A percentile compares a stretch with the other conserved stretches of the same genome.
Conservation (phyloP, 2,888 invertebrate genomes). For the Ommatoiulus sabulosus region DNA sequence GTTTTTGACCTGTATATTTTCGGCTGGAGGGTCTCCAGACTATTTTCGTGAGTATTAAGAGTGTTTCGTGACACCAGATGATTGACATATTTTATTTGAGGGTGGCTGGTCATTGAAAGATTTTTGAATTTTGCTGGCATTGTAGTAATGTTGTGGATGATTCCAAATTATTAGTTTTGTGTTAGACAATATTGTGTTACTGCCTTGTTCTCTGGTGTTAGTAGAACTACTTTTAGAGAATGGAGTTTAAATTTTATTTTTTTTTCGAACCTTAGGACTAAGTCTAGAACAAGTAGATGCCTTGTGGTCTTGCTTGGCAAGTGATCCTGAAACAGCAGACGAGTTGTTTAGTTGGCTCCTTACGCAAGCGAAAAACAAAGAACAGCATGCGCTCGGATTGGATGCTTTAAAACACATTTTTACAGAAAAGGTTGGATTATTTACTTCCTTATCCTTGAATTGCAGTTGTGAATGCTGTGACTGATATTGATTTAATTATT, state of each 20-base stretch:
- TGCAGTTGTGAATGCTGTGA: not conserved
- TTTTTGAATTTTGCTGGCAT: too few relatives aligned
- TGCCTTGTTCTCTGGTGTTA: too few relatives aligned
- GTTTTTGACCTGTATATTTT: constrained; percentile 92
- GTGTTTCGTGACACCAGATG: too few relatives aligned
- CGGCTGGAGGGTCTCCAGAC: constrained; percentile 89
- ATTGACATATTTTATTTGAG: too few relatives aligned
- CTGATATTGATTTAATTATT: not conserved
- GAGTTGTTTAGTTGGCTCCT: constrained; percentile 94
- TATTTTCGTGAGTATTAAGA: constrained; percentile 76
- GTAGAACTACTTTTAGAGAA: too few relatives aligned
- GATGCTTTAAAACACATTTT: constrained; percentile 90
- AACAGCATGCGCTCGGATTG: constrained; percentile 89
- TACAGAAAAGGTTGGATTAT: constrained; percentile 75
- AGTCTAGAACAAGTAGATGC: constrained; percentile 87
- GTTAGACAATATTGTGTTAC: too few relatives aligned
- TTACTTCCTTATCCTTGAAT: not conserved
- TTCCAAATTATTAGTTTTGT: too few relatives aligned
- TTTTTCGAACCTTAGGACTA: constrained; percentile 67
- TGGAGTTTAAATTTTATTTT: too few relatives aligned
- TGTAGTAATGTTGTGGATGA: too few relatives aligned
- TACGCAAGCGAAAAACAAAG: constrained; percentile 87
- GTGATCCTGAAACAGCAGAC: constrained; percentile 86
- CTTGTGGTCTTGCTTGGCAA: constrained; percentile 90
- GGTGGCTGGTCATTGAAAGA: too few relatives aligned